phyloP scores from a whole-genome alignment of 2,113 vertebrate genomes.

The Malurus alboscapulatus region DNA sequence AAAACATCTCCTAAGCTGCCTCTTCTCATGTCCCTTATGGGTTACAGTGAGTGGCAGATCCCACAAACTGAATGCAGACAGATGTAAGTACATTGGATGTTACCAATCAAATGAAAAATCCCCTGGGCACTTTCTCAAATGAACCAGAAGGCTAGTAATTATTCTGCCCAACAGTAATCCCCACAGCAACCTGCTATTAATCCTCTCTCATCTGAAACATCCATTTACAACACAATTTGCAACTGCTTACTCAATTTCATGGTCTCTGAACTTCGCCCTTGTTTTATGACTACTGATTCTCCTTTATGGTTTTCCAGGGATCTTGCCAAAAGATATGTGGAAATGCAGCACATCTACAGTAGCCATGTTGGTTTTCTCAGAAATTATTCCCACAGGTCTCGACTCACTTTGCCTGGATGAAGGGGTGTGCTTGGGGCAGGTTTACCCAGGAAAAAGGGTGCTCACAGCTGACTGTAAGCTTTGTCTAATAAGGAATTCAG shows the following conservation, averaged over 20 bases:
- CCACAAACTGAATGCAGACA: neutral
- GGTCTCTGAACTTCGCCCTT: constrained; percentile 29
- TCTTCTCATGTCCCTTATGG: neutral
- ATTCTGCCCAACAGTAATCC: constrained; percentile 45
- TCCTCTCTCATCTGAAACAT: constrained; percentile 59
- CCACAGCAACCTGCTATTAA: constrained; percentile 43
- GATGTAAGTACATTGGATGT: neutral
- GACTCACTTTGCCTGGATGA: neutral
- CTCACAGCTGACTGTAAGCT: neutral
- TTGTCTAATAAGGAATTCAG: neutral
- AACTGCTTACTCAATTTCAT: constrained; percentile 52
- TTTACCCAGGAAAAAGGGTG: neutral
- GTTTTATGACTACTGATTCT: constrained; percentile 41
- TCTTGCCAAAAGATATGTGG: constrained; percentile 12
- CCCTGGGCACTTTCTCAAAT: neutral
- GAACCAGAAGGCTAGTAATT: constrained; percentile 54
- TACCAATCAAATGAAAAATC: constrained; percentile 41
- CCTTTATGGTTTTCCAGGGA: constrained; percentile 29
- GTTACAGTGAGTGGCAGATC: neutral
- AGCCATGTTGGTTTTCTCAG: neutral
- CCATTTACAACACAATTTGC: constrained; percentile 50
- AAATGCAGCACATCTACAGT: constrained; percentile 2
- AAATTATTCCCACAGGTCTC: neutral
- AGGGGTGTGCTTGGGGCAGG: neutral
- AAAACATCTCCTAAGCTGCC: neutral